Evolutionary conservation across 2,113 vertebrate species (phyloP).

Genomic region (Tor tambroides): DNA sequence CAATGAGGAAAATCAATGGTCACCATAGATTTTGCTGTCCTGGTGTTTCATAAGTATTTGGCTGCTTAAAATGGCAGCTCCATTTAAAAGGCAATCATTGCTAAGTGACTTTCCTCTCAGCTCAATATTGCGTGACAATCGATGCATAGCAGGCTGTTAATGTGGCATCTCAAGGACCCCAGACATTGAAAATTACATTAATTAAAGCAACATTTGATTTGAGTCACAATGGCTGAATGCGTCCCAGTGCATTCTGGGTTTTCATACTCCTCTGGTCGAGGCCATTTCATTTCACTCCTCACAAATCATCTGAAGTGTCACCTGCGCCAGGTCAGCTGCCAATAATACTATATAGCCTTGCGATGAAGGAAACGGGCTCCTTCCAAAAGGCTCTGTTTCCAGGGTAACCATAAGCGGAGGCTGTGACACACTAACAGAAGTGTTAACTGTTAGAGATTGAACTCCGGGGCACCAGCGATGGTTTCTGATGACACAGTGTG

Average conservation of each 20-base stretch:
- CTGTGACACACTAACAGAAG: constrained; percentile 26
- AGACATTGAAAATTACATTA: constrained; percentile 73
- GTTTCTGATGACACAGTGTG: constrained; percentile 36
- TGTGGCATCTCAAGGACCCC: constrained; percentile 70
- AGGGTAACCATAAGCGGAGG: constrained; percentile 19
- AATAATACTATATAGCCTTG: constrained; percentile 25
- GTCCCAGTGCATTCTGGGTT: constrained; percentile 6
- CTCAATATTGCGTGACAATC: constrained; percentile 76
- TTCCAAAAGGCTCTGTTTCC: constrained; percentile 40
- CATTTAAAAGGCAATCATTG: constrained; percentile 83
- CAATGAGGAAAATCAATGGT: constrained; percentile 74
- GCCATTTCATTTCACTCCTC: constrained; percentile 11
- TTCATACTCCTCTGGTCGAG: constrained; percentile 25
- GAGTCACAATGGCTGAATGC: constrained; percentile 54
- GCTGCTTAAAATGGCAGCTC: constrained; percentile 81
- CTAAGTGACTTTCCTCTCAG: constrained; percentile 77
- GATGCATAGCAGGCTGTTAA: constrained; percentile 74
- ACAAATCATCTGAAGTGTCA: constrained; percentile 51
- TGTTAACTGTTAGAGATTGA: constrained; percentile 49
- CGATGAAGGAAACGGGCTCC: constrained; percentile 4
- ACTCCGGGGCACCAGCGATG: neutral
- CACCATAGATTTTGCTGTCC: constrained; percentile 80
- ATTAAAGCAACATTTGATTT: constrained; percentile 75
- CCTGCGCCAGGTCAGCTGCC: constrained; percentile 33
- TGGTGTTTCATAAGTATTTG: constrained; percentile 80